Percentiles rank a stretch among this genome's conserved stretches.
phyloP scores from a whole-genome alignment of 1,140 invertebrate species.

The Drosophila ohnishii region DNA sequence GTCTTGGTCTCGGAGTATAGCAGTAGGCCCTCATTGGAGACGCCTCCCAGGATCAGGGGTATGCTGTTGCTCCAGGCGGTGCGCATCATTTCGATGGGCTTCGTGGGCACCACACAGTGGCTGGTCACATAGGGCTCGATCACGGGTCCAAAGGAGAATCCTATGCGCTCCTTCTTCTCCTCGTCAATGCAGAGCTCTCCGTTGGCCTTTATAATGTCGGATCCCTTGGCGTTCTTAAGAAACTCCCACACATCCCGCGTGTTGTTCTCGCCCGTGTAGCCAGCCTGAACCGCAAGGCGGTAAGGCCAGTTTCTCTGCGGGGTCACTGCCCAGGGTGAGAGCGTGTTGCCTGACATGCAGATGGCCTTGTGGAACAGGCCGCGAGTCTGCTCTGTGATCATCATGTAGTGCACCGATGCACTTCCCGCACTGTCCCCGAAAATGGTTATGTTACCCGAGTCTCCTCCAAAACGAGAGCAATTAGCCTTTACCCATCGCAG shows the following conservation, averaged over 20 bases:
- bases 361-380: constrained; percentile 86
- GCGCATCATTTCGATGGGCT: constrained; percentile 79
- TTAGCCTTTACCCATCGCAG: constrained; percentile 83
- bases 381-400: constrained; percentile 79
- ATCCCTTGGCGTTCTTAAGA: constrained; percentile 86
- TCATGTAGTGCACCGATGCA: constrained; percentile 79
- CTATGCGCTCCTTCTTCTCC: constrained; percentile 73
- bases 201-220: constrained; percentile 85
- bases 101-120: constrained; percentile 71
- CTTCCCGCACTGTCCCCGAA: constrained; percentile 83
- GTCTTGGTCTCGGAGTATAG: constrained; percentile 75
- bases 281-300: constrained; percentile 71
- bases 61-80: constrained; percentile 83
- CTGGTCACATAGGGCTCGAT: constrained; percentile 80
- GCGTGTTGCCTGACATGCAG: constrained; percentile 85
- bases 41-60: constrained; percentile 83
- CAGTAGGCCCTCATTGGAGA: constrained; percentile 82
- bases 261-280: constrained; percentile 76
- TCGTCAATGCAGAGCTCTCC: constrained; percentile 72
- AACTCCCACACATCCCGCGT: constrained; percentile 82
- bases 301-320: constrained; percentile 78
- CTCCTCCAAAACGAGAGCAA: constrained; percentile 81
- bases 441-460: constrained; percentile 79
- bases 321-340: constrained; percentile 82
- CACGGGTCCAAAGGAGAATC: constrained; percentile 81